Evolutionary conservation across 1,140 invertebrate genomes (phyloP).

Genomic region (Aphelinus atriplicis): DNA sequence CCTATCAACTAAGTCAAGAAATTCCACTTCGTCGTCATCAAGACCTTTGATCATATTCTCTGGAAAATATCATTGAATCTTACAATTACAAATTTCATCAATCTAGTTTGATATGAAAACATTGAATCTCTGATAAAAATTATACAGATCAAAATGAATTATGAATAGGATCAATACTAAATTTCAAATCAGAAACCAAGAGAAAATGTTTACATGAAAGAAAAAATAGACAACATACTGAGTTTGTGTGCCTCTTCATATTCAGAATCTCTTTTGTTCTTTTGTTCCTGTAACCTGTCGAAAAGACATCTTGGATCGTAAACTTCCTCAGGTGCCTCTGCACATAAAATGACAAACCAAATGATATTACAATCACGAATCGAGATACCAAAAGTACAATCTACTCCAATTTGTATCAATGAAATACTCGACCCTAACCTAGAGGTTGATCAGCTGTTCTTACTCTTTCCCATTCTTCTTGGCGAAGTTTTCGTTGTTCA

Average conservation of each 20-base stretch:
- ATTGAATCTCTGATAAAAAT: no score
- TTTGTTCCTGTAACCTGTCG: slow-evolving; percentile 91
- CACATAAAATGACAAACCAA: slow-evolving; percentile 42
- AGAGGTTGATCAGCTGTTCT: slow-evolving; percentile 86
- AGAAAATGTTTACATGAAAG: not conserved
- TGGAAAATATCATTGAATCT: slow-evolving; percentile 57
- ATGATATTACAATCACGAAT: not conserved
- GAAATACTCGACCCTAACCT: slow-evolving; percentile 68
- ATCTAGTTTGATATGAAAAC: no score
- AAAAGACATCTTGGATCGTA: slow-evolving; percentile 86
- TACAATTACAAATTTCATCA: no score
- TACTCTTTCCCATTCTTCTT: slow-evolving; percentile 96
- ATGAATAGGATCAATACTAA: no score
- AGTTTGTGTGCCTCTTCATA: slow-evolving; percentile 94
- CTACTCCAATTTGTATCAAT: slow-evolving; percentile 23
- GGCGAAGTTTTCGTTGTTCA: slow-evolving; percentile 79
- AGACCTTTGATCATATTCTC: slow-evolving; percentile 95
- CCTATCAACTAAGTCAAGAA: slow-evolving; percentile 88
- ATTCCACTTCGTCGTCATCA: slow-evolving; percentile 95
- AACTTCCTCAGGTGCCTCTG: slow-evolving; percentile 86
- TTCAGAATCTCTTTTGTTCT: slow-evolving; percentile 88
- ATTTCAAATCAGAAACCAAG: no score
- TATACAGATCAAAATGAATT: no score
- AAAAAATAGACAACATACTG: slow-evolving; percentile 71
- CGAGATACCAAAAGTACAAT: no score